Evolutionary conservation across 1,140 invertebrate species (phyloP).

Genomic region (Drosophila ananassae): DNA sequence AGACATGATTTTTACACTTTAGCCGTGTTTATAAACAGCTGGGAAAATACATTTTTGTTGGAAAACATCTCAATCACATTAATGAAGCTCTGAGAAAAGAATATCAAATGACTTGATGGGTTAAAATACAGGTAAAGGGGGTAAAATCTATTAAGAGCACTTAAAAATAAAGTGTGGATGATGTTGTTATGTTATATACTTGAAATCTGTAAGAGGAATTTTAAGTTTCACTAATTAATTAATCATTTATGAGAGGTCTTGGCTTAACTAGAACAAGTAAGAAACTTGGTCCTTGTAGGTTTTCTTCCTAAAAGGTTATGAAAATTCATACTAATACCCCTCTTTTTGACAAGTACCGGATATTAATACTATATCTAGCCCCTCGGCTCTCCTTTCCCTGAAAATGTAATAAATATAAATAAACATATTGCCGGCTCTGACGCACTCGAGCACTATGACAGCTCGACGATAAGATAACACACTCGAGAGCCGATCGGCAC

Average conservation of each 20-base stretch:
- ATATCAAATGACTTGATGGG: conserved; percentile 41
- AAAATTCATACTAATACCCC: no score
- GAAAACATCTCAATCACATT: conserved; percentile 50
- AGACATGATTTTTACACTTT: conserved; percentile 61
- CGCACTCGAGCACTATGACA: conserved; percentile 36
- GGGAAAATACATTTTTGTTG: conserved; percentile 36
- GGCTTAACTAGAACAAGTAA: not conserved
- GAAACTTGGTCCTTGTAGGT: not conserved
- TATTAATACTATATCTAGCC: not conserved
- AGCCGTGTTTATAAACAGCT: conserved; percentile 48
- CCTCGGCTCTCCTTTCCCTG: conserved; percentile 2
- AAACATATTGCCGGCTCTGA: conserved; percentile 37
- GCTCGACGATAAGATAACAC: conserved; percentile 39
- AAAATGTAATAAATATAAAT: conserved; percentile 44
- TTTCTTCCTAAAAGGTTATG: no score
- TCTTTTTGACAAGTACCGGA: not conserved
- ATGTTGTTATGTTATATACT: conserved; percentile 3
- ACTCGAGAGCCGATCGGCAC: no score
- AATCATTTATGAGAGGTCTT: no score
- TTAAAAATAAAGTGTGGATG: conserved; percentile 2
- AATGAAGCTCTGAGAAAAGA: conserved; percentile 26
- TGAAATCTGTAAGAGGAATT: no score
- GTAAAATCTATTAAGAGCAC: conserved; percentile 13
- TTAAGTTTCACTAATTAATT: no score
- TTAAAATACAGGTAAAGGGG: conserved; percentile 2